These are phyloP conservation scores for Callionymus lyra DNA, from an alignment of 2,113 vertebrate species.

Conservation along the genomic window DNA sequence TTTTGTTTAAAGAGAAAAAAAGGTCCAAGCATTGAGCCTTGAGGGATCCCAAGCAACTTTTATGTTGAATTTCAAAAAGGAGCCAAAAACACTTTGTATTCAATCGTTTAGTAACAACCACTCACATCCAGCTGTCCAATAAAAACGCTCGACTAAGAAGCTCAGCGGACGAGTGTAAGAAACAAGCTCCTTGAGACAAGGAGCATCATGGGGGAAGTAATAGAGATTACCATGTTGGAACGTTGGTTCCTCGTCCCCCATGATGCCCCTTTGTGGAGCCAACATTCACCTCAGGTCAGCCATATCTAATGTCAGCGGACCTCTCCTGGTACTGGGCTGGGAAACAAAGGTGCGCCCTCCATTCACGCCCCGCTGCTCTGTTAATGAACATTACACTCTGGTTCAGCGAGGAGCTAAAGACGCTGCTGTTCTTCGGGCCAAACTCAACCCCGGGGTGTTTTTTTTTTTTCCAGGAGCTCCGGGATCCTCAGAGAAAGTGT, in stretches of 20 bases:
- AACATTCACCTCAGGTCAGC: conserved; percentile 67
- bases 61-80: too few species aligned
- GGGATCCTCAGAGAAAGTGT: conserved; percentile 31
- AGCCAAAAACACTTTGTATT: too few species aligned
- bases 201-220: conserved; percentile 51
- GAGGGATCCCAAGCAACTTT: too few species aligned
- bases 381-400: conserved; percentile 68
- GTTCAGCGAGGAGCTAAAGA: conserved; percentile 61
- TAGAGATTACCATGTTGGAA: conserved; percentile 60
- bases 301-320: conserved; percentile 57
- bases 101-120: too few species aligned
- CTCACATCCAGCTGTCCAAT: conserved; percentile 9
- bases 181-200: conserved; percentile 43
- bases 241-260: conserved; percentile 18
- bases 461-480: conserved; percentile 4
- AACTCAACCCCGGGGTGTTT: not conserved
- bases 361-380: conserved; percentile 39
- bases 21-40: conserved; percentile 6
- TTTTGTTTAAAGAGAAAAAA: too few species aligned
- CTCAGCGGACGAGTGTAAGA: conserved; percentile 41
- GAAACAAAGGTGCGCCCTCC: conserved; percentile 54
- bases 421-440: conserved; percentile 5
- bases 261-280: conserved; percentile 28
- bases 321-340: conserved; percentile 30
- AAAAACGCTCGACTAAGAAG: conserved; percentile 64